Percentiles rank a stretch among this genome's conserved stretches.
phyloP scores from a whole-genome alignment of 2,797 vertebrate species.

The Protosalanx chinensis region DNA sequence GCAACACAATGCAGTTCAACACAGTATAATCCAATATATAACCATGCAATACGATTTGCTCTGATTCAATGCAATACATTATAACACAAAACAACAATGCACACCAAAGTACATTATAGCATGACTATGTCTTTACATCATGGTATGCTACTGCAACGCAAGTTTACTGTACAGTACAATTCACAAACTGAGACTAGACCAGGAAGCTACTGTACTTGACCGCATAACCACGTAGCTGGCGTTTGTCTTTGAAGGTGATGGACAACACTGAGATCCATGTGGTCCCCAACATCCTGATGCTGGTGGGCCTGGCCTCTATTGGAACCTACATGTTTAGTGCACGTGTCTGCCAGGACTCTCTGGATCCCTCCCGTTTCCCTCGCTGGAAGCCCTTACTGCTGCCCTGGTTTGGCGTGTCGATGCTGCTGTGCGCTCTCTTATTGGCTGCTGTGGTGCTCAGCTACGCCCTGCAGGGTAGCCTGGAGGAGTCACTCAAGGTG shows the following conservation, averaged over 20 bases:
- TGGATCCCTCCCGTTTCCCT: constrained; percentile 85
- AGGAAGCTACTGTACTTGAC: not conserved
- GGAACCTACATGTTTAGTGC: constrained; percentile 87
- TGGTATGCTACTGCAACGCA: too few relatives aligned
- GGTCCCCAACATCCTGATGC: constrained; percentile 93
- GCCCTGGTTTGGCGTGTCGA: constrained; percentile 77
- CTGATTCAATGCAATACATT: too few relatives aligned
- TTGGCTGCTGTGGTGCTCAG: constrained; percentile 83
- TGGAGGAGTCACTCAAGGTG: constrained; percentile 88
- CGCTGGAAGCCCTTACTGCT: constrained; percentile 89
- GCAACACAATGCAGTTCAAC: not conserved
- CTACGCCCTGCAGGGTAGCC: constrained; percentile 82
- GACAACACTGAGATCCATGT: constrained; percentile 91
- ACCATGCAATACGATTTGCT: too few relatives aligned
- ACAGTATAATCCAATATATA: not conserved
- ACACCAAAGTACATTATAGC: too few relatives aligned
- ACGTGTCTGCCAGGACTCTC: constrained; percentile 91
- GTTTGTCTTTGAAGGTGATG: constrained; percentile 78
- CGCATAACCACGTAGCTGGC: not conserved
- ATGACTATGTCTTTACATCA: too few relatives aligned
- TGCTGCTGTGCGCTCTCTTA: constrained; percentile 77
- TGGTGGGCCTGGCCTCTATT: constrained; percentile 85
- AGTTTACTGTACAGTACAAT: too few relatives aligned
- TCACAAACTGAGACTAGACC: not conserved
- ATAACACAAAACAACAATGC: too few relatives aligned